Conservation (phyloP, 2,888 invertebrate species). For the Bombyx huttoni region DNA sequence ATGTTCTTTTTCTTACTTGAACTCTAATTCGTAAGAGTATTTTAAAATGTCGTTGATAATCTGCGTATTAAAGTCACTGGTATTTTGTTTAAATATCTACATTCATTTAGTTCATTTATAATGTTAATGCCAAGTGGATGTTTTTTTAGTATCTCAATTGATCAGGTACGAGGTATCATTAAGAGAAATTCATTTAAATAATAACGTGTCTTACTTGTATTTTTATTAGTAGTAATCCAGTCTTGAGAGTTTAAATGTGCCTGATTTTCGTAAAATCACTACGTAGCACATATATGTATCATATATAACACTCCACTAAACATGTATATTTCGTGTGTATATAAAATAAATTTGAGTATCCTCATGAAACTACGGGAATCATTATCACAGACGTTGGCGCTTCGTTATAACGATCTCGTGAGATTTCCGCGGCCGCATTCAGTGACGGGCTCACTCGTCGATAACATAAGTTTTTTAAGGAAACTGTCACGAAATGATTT, state of each 20-base stretch:
- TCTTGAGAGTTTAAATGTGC: slow-evolving; percentile 8
- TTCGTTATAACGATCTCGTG: slow-evolving; percentile 49
- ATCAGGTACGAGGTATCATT: too few relatives aligned
- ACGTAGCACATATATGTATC: slow-evolving; percentile 28
- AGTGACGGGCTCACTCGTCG: slow-evolving; percentile 19
- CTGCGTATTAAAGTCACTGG: too few relatives aligned
- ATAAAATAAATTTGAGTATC: slow-evolving; percentile 50
- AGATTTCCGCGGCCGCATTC: slow-evolving; percentile 27
- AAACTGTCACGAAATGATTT: slow-evolving; percentile 53
- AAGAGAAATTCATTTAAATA: neutral
- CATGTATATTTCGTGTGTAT: slow-evolving; percentile 17
- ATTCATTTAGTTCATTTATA: too few relatives aligned
- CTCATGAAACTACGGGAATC: slow-evolving; percentile 40
- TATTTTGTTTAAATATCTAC: too few relatives aligned
- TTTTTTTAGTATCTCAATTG: too few relatives aligned
- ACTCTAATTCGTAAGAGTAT: too few relatives aligned
- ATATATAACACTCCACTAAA: slow-evolving; percentile 56
- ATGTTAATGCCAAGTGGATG: too few relatives aligned
- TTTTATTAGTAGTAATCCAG: slow-evolving; percentile 8
- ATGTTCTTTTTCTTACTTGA: too few relatives aligned
- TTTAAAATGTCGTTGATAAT: too few relatives aligned
- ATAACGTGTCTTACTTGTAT: slow-evolving; percentile 5
- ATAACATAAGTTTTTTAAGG: slow-evolving; percentile 43
- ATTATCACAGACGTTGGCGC: slow-evolving; percentile 55
- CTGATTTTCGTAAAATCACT: neutral